These are phyloP conservation scores for Pampus argenteus DNA, from an alignment of 2,797 vertebrate species.

Conservation along the genomic window DNA sequence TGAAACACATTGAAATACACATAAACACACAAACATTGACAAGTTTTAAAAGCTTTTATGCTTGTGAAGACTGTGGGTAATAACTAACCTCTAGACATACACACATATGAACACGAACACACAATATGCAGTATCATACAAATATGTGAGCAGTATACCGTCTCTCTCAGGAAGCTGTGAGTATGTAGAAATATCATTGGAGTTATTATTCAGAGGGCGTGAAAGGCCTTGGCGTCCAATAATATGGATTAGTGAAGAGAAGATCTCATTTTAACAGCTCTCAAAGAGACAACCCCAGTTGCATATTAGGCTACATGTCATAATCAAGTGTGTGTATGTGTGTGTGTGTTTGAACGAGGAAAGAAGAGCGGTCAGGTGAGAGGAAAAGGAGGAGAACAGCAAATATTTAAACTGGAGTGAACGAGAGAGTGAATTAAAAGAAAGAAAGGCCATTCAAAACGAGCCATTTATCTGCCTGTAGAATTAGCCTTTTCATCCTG, in stretches of 20 bases:
- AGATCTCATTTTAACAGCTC: constrained; percentile 77
- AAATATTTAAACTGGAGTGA: constrained; percentile 75
- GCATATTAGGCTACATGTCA: constrained; percentile 69
- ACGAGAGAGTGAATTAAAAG: constrained; percentile 75
- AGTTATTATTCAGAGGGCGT: constrained; percentile 61
- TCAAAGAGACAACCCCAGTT: constrained; percentile 70
- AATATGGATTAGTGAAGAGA: constrained; percentile 72
- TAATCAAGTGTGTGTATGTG: constrained; percentile 23
- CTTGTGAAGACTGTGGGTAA: constrained; percentile 36
- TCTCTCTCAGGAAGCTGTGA: constrained; percentile 48
- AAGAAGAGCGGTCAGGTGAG: constrained; percentile 61
- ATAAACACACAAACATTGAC: constrained; percentile 27
- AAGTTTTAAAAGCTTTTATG: constrained; percentile 17
- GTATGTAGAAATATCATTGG: constrained; percentile 60
- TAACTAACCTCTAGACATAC: not conserved
- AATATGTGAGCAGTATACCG: constrained; percentile 8
- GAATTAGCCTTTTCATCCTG: constrained; percentile 79
- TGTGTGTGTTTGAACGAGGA: constrained; percentile 31
- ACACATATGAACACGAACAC: constrained; percentile 2
- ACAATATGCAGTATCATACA: not conserved
- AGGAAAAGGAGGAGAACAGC: constrained; percentile 64
- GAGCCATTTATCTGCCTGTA: constrained; percentile 79
- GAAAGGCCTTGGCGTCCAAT: constrained; percentile 63
- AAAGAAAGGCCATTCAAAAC: constrained; percentile 80
- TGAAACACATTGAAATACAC: constrained; percentile 19